Evolutionary conservation across 2,113 vertebrate species (phyloP).

Genomic region (Ceyx cyanopectus): DNA sequence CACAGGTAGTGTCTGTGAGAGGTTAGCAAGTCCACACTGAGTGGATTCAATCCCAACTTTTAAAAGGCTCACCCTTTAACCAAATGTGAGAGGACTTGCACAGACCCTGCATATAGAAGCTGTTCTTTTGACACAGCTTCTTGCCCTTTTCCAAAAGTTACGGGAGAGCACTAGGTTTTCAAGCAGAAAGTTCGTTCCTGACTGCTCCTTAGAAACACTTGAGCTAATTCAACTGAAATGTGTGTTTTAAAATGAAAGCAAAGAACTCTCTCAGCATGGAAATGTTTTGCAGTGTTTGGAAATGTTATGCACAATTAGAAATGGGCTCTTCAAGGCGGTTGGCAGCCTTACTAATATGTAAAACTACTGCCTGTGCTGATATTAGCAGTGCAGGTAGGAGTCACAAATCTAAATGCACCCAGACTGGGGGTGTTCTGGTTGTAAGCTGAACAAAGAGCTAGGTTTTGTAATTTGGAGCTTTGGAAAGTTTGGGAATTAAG

Average conservation of each 20-base stretch:
- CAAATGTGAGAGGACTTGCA: not conserved
- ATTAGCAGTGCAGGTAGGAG: slow-evolving; percentile 2
- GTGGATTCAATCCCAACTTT: not conserved
- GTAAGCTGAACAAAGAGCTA: not conserved
- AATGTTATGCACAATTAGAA: not conserved
- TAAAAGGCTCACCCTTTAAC: not conserved
- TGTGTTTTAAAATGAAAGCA: not conserved
- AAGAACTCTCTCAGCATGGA: not conserved
- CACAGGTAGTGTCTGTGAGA: not conserved
- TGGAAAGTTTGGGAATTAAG: not conserved
- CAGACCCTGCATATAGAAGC: not conserved
- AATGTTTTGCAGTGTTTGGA: not conserved
- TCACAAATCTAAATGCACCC: not conserved
- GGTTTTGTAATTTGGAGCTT: not conserved
- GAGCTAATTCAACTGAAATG: not conserved
- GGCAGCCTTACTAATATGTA: not conserved
- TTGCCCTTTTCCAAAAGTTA: not conserved
- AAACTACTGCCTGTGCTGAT: not conserved
- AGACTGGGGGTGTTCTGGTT: not conserved
- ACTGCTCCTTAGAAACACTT: not conserved
- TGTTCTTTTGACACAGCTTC: not conserved
- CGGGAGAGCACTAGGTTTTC: not conserved
- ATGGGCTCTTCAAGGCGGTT: not conserved
- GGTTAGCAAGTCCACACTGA: not conserved
- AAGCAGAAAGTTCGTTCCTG: not conserved